A percentile compares a stretch with the other conserved stretches of the same genome.
These are phyloP conservation scores for Potamarius usumacintae DNA, from an alignment of 2,113 vertebrate genomes.

Conservation along the genomic window DNA sequence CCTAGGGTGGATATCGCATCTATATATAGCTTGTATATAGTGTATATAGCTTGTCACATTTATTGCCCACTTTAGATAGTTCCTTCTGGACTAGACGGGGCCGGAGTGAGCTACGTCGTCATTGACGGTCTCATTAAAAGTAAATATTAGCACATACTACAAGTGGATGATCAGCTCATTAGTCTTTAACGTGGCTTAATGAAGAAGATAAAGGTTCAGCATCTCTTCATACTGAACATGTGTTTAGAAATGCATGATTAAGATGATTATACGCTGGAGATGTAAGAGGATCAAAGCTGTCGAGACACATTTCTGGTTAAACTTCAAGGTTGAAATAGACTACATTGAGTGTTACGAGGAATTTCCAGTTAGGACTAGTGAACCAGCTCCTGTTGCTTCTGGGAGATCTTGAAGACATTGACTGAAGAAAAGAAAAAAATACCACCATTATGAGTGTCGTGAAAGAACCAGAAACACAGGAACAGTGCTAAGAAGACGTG, in stretches of 20 bases:
- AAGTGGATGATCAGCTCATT: conserved; percentile 61
- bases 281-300: background rate
- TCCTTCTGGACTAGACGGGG: too few species aligned
- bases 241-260: conserved; percentile 15
- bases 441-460: background rate
- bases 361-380: background rate
- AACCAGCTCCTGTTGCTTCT: background rate
- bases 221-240: conserved; percentile 14
- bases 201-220: conserved; percentile 42
- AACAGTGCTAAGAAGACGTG: background rate
- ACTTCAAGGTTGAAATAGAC: background rate
- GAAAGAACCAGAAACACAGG: background rate
- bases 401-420: background rate
- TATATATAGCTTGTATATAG: too few species aligned
- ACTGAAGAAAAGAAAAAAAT: background rate
- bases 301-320: background rate
- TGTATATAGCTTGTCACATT: too few species aligned
- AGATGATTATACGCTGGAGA: background rate
- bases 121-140: background rate
- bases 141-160: conserved; percentile 57
- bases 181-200: conserved; percentile 53
- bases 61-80: too few species aligned
- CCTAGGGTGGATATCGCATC: too few species aligned
- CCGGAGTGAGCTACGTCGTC: too few species aligned
- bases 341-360: background rate